Conservation (phyloP, 1,140 invertebrate species). For the Nasonia giraulti region DNA sequence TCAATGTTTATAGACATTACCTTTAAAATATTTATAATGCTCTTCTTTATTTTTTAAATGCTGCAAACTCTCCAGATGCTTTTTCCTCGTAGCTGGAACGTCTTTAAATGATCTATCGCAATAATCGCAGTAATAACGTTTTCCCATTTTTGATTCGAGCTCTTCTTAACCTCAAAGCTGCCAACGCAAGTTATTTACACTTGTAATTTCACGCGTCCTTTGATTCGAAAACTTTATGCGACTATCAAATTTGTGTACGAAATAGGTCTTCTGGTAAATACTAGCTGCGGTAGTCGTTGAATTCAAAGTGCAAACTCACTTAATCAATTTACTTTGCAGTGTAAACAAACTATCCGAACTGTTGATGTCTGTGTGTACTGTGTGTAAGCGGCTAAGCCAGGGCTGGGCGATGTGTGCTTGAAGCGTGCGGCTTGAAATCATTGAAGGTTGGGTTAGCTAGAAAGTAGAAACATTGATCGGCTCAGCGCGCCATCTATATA, state of each 20-base stretch:
- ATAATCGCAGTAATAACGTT: slow-evolving; percentile 82
- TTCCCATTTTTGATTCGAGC: slow-evolving; percentile 73
- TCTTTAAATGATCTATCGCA: slow-evolving; percentile 82
- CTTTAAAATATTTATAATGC: slow-evolving; percentile 79
- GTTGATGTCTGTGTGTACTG: not conserved
- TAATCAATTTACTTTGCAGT: not conserved
- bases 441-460: not conserved
- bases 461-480: not conserved
- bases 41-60: slow-evolving; percentile 78
- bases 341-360: not conserved
- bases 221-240: not conserved
- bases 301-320: slow-evolving; percentile 19
- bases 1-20: slow-evolving; percentile 63
- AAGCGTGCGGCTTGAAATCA: not conserved
- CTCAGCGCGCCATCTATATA: not conserved
- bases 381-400: too few relatives aligned
- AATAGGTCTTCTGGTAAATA: not conserved
- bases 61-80: slow-evolving; percentile 78
- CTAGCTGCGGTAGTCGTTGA: not conserved
- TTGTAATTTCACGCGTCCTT: not conserved
- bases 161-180: not conserved
- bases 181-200: not conserved
- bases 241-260: not conserved
- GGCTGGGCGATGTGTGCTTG: too few relatives aligned
- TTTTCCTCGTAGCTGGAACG: slow-evolving; percentile 77